Percentiles rank a stretch among this genome's conserved stretches.
These are phyloP conservation scores for Buceros bicornis DNA, from an alignment of 2,797 vertebrate species.

Conservation along the genomic window DNA sequence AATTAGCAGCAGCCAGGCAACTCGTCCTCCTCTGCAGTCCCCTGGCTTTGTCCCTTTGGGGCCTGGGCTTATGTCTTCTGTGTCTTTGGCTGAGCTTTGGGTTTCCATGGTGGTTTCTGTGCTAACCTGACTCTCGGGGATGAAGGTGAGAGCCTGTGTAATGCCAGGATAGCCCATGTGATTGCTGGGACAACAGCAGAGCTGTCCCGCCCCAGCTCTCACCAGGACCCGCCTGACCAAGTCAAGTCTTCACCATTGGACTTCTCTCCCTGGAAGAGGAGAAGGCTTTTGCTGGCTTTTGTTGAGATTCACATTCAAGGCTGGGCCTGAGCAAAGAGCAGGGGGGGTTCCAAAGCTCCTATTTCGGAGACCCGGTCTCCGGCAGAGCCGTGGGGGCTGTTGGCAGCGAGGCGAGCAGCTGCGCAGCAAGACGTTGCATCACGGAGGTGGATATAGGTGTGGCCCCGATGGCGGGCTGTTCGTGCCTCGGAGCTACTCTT, in stretches of 20 bases:
- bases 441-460: constrained; percentile 46
- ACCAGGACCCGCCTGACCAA: neutral
- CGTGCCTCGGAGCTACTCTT: constrained; percentile 47
- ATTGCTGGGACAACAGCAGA: neutral
- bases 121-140: neutral
- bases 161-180: no score
- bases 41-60: neutral
- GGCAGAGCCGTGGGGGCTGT: neutral
- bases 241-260: neutral
- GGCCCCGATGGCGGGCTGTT: constrained; percentile 67
- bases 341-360: constrained; percentile 27
- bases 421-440: neutral
- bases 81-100: neutral
- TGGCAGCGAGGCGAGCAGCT: constrained; percentile 41
- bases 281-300: neutral
- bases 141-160: fast-evolving
- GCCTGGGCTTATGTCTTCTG: neutral
- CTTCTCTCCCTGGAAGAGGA: neutral
- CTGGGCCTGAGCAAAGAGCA: constrained; percentile 26
- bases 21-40: neutral
- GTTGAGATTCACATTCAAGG: neutral
- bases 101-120: neutral
- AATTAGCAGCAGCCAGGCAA: neutral
- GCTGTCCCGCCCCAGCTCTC: neutral
- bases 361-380: neutral